A percentile compares a stretch with the other conserved stretches of the same genome.
phyloP scores from a whole-genome alignment of 2,113 vertebrate species.

The Murina feae region DNA sequence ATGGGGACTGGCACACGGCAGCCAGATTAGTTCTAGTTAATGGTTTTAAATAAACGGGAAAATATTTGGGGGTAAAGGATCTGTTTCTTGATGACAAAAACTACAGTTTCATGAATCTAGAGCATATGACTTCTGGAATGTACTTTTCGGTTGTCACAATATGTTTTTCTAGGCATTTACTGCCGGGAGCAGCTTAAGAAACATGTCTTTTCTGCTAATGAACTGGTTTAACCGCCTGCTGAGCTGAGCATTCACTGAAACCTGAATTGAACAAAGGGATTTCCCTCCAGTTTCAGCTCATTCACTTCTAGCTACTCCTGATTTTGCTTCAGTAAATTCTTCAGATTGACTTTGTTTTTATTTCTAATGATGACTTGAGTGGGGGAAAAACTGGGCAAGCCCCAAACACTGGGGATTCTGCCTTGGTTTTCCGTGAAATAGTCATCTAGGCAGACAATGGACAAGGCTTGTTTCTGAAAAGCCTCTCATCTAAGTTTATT shows the following conservation, averaged over 20 bases:
- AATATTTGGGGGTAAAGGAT: background rate
- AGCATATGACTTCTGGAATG: background rate
- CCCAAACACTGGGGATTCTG: background rate
- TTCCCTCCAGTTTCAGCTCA: slow-evolving; percentile 27
- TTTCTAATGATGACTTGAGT: background rate
- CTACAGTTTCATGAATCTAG: background rate
- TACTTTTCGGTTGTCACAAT: background rate
- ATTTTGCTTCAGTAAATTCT: slow-evolving; percentile 37
- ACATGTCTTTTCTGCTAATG: background rate
- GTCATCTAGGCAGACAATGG: background rate
- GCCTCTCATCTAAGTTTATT: background rate
- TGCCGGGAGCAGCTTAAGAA: background rate
- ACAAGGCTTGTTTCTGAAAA: slow-evolving; percentile 5
- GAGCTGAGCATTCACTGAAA: slow-evolving; percentile 34
- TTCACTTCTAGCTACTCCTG: slow-evolving; percentile 17
- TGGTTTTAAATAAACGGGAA: slow-evolving; percentile 1
- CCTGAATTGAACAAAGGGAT: slow-evolving; percentile 23
- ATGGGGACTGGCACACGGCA: background rate
- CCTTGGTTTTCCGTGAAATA: background rate
- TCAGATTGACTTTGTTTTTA: slow-evolving; percentile 24
- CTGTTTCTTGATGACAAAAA: background rate
- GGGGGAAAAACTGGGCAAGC: background rate
- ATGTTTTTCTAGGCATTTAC: background rate
- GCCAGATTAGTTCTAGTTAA: background rate
- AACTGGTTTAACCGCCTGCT: slow-evolving; percentile 24